Base-by-base conservation (phyloP, 2,888 invertebrate species). In the Drosophila hawaiiensis region DNA sequence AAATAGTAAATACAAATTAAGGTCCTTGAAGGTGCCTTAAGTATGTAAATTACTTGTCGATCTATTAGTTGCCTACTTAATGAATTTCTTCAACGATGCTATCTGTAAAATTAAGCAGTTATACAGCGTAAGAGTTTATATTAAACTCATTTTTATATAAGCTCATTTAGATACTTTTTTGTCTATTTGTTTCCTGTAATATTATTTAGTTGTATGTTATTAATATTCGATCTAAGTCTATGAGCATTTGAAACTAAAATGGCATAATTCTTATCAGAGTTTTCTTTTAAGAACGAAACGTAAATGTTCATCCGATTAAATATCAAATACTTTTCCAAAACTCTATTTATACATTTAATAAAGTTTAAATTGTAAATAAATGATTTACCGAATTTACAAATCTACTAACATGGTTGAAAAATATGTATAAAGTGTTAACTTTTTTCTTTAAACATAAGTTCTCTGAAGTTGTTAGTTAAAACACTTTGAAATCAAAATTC, bases 21-120 rank as follows among this genome's bases (percentile, higher is more conserved):
- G 37, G 19, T 50, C 37, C 50, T 50, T 29, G 47, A 50, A 28
- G n/a, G 59, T n/a, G 25, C 33, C 58, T 63, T 16, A 16, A 53
- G 22, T 22, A 66, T 22, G 16, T 19, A 66, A 69, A 59, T 47
- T 33, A 25, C 43, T 33, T 7, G 25, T 52, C 10, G 4, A 58
- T 50, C 28, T 35, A 31, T 16, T 28, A 52, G 33, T n/a, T 41
- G 29, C 4, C 35, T 2, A 43, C 25, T 19, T 52, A 58, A 58
- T 65, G 37, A 22, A 31, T 39, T 29, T 33, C 22, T n/a, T 41
- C 0, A 33, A 19, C 25, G 7, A 33, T 3, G 14, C 22, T 33
- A 19, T 54, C 19, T n/a, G 29, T 2, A 41, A 25, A 41, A 62
- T 41, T 12, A 39, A 29, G n/a, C 16, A 22, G 14, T 50, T 61